Evolutionary conservation across 2,888 invertebrate genomes (phyloP).

Genomic region (Priocnemis perturbator): DNA sequence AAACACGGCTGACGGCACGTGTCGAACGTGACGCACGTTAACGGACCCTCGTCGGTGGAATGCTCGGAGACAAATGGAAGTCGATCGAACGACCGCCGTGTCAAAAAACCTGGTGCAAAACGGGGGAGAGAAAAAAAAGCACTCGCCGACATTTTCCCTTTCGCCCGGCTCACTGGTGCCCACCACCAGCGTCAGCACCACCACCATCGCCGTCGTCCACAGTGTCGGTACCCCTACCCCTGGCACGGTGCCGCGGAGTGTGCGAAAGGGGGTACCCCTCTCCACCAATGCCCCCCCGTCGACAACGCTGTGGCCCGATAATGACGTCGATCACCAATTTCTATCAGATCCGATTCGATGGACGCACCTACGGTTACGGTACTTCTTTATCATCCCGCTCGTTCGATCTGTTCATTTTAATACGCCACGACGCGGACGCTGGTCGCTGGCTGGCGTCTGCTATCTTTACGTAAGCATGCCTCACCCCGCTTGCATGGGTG

Average conservation of each 20-base stretch:
- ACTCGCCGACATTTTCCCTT: slow-evolving; percentile 71
- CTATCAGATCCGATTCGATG: not conserved
- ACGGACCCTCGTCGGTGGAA: slow-evolving; percentile 59
- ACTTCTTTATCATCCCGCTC: too few relatives aligned
- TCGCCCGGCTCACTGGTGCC: slow-evolving; percentile 58
- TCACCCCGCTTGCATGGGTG: too few relatives aligned
- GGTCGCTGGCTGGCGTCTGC: too few relatives aligned
- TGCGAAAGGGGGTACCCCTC: too few relatives aligned
- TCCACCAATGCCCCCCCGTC: too few relatives aligned
- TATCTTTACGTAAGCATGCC: too few relatives aligned
- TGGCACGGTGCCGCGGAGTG: too few relatives aligned
- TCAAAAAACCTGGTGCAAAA: slow-evolving; percentile 67
- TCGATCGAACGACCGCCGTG: slow-evolving; percentile 67
- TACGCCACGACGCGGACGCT: too few relatives aligned
- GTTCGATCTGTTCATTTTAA: too few relatives aligned
- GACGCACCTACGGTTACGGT: too few relatives aligned
- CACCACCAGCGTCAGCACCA: slow-evolving; percentile 34
- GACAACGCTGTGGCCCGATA: not conserved
- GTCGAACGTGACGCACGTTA: slow-evolving; percentile 30
- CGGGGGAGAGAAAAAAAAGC: slow-evolving; percentile 64
- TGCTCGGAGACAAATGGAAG: slow-evolving; percentile 71
- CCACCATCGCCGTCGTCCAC: slow-evolving; percentile 16
- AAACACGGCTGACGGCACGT: slow-evolving; percentile 28
- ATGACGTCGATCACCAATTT: not conserved
- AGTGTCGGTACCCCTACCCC: slow-evolving; percentile 19